These are phyloP conservation scores for Zoanthus solanderi DNA, from an alignment of 92 coral and sea anemone genomes.

Conservation along the genomic window DNA sequence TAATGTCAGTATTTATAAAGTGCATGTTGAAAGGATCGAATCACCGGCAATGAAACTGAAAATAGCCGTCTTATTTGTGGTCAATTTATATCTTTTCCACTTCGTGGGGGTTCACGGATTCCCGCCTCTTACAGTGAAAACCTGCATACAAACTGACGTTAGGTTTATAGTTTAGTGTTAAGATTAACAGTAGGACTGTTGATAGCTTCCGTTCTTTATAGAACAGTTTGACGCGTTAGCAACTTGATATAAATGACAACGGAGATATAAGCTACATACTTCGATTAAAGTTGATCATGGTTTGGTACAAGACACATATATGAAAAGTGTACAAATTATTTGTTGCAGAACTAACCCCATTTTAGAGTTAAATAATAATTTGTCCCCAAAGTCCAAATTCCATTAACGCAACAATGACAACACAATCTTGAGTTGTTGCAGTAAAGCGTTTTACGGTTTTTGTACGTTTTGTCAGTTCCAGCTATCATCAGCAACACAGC, in stretches of 20 bases:
- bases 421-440: neutral
- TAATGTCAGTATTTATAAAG: neutral
- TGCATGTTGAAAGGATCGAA: neutral
- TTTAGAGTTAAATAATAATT: too few relatives aligned
- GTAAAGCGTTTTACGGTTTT: neutral
- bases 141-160: neutral
- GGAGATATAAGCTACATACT: neutral
- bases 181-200: neutral
- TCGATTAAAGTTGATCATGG: neutral
- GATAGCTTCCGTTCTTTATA: conserved; percentile 11
- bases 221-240: conserved; percentile 1
- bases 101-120: neutral
- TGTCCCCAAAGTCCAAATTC: neutral
- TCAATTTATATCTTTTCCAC: neutral
- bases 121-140: neutral
- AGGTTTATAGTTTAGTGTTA: neutral
- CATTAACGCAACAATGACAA: neutral
- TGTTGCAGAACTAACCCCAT: too few relatives aligned
- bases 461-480: neutral
- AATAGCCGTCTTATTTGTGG: neutral
- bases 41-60: neutral
- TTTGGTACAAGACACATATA: neutral
- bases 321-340: neutral
- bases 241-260: conserved; percentile 24
- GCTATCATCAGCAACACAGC: neutral